Evolutionary conservation across 2,113 vertebrate genomes (phyloP).

Genomic region (Deroptyus accipitrinus): DNA sequence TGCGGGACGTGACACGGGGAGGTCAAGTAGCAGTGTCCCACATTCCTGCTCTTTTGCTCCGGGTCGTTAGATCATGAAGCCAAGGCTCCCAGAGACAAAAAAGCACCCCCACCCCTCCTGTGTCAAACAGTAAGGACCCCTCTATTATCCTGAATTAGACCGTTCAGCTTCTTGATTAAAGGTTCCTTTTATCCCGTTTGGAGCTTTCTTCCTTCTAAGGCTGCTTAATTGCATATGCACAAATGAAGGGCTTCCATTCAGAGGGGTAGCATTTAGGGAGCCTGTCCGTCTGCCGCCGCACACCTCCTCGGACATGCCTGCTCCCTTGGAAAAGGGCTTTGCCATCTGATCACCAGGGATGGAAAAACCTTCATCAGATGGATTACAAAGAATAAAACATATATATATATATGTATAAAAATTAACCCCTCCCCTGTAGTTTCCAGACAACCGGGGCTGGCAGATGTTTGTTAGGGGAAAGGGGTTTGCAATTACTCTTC

Average conservation of each 20-base stretch:
- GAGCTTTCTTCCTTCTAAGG: constrained; percentile 71
- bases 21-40: constrained; percentile 58
- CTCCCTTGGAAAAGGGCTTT: constrained; percentile 2
- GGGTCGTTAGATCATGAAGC: constrained; percentile 60
- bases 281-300: constrained; percentile 80
- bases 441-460: not conserved
- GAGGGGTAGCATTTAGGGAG: constrained; percentile 84
- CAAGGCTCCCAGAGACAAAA: constrained; percentile 53
- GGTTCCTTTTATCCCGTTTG: constrained; percentile 68
- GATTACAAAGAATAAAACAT: not conserved
- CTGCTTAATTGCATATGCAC: constrained; percentile 79
- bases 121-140: constrained; percentile 68
- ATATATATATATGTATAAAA: not conserved
- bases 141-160: constrained; percentile 78
- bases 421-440: not conserved
- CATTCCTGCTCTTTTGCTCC: constrained; percentile 38
- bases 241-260: constrained; percentile 82
- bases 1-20: constrained; percentile 34
- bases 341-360: not conserved
- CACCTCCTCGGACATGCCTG: constrained; percentile 42
- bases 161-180: constrained; percentile 71
- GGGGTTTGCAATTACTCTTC: not conserved
- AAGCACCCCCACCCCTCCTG: constrained; percentile 52
- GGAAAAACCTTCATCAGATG: not conserved
- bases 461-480: not conserved